Percentiles rank a stretch among this genome's conserved stretches.
These are phyloP conservation scores for Eupeodes luniger DNA, from an alignment of 2,888 invertebrate species.

Conservation along the genomic window DNA sequence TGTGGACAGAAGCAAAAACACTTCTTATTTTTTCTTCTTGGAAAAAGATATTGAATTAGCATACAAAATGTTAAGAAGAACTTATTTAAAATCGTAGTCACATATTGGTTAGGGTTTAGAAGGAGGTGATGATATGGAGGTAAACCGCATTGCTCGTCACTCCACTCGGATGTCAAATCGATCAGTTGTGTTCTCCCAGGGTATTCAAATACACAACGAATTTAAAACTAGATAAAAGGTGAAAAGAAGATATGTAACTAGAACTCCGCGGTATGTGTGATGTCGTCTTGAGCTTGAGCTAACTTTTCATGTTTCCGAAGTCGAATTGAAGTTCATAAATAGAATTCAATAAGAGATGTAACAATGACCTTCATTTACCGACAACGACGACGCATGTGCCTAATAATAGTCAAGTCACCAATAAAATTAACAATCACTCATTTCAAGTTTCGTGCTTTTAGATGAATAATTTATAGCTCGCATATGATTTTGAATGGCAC, in stretches of 20 bases:
- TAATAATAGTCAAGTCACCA: not conserved
- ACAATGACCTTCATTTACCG: constrained; percentile 7
- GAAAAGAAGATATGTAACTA: too few relatives aligned
- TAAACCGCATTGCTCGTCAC: too few relatives aligned
- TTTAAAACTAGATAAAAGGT: too few relatives aligned
- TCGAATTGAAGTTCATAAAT: too few relatives aligned
- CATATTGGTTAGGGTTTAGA: too few relatives aligned
- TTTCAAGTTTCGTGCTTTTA: constrained; percentile 19
- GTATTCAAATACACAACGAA: too few relatives aligned
- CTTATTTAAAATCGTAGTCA: not conserved
- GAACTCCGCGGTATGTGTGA: too few relatives aligned
- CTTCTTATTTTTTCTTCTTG: not conserved
- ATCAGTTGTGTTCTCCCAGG: too few relatives aligned
- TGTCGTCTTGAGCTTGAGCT: too few relatives aligned
- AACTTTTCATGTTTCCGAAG: too few relatives aligned
- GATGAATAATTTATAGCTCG: not conserved
- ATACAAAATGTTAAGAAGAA: not conserved
- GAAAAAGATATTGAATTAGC: constrained; percentile 52
- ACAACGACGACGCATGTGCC: not conserved
- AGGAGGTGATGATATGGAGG: too few relatives aligned
- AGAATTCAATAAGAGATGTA: not conserved
- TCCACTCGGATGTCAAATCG: too few relatives aligned
- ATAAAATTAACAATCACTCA: constrained; percentile 18
- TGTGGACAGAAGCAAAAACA: constrained; percentile 41
- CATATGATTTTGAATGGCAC: constrained; percentile 26